These are phyloP conservation scores for Pheosia gnoma DNA, from an alignment of 2,888 invertebrate species.

Conservation along the genomic window DNA sequence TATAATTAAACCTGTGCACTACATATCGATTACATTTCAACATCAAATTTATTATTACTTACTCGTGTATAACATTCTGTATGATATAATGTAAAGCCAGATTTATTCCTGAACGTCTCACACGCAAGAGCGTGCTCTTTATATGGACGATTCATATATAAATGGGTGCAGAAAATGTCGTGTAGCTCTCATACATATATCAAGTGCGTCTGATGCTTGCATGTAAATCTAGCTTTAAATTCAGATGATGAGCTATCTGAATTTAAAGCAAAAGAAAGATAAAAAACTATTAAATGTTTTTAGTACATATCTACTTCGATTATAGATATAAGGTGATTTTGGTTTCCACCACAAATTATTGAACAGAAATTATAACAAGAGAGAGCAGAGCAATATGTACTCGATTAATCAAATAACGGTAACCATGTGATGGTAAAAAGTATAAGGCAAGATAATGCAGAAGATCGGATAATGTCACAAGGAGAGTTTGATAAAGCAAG, in stretches of 20 bases:
- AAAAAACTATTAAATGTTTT: too few relatives aligned
- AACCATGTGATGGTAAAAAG: too few relatives aligned
- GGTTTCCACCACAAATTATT: too few relatives aligned
- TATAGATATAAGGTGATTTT: too few relatives aligned
- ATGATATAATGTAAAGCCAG: not conserved
- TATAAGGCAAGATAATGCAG: too few relatives aligned
- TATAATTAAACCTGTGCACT: constrained; percentile 12
- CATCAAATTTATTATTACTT: constrained; percentile 4
- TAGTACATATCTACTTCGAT: too few relatives aligned
- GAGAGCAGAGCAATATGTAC: too few relatives aligned
- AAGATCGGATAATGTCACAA: too few relatives aligned
- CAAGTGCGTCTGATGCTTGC: not conserved
- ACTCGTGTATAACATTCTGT: not conserved
- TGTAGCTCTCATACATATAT: not conserved
- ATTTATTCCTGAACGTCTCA: not conserved
- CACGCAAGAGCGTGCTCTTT: not conserved
- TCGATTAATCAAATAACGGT: too few relatives aligned
- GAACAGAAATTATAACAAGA: too few relatives aligned
- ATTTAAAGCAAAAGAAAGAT: too few relatives aligned
- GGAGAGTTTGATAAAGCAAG: too few relatives aligned
- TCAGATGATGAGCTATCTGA: not conserved
- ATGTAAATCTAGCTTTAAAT: not conserved
- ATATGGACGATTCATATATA: not conserved
- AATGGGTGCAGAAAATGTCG: not conserved
- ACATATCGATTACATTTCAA: constrained; percentile 1